These are phyloP conservation scores for Listronotus oregonensis DNA, from an alignment of 1,140 invertebrate genomes.

Conservation along the genomic window DNA sequence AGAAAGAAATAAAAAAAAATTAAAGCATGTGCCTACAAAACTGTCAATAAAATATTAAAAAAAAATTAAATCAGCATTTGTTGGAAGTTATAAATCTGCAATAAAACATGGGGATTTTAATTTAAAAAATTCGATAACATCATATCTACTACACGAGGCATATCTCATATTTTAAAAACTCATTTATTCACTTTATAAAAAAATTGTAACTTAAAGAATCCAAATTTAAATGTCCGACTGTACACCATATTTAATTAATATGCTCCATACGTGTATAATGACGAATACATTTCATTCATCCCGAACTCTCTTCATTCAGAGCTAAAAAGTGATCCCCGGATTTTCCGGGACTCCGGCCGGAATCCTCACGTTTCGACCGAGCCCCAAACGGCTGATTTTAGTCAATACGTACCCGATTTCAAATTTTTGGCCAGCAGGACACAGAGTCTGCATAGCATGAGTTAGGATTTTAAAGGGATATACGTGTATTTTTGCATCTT, in stretches of 20 bases:
- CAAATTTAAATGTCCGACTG: too few species aligned
- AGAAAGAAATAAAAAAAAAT: too few species aligned
- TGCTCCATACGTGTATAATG: not conserved
- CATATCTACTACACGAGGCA: too few species aligned
- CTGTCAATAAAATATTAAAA: too few species aligned
- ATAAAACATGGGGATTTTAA: too few species aligned
- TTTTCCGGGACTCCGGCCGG: not conserved
- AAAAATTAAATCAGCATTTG: too few species aligned
- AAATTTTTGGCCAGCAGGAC: conserved; percentile 6
- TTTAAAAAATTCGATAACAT: too few species aligned
- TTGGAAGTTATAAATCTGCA: too few species aligned
- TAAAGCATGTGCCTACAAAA: too few species aligned
- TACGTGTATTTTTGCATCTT: not conserved
- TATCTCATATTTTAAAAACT: too few species aligned
- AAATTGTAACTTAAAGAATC: too few species aligned
- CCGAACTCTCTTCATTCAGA: not conserved
- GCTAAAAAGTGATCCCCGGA: not conserved
- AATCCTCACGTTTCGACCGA: not conserved
- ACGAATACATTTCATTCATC: not conserved
- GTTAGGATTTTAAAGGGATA: not conserved
- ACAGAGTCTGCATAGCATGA: not conserved
- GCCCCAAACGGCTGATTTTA: conserved; percentile 7
- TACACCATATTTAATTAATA: not conserved
- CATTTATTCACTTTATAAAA: too few species aligned
- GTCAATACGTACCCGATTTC: conserved; percentile 6